Evolutionary conservation across 2,888 invertebrate species (phyloP).

Genomic region (Acronicta alni): DNA sequence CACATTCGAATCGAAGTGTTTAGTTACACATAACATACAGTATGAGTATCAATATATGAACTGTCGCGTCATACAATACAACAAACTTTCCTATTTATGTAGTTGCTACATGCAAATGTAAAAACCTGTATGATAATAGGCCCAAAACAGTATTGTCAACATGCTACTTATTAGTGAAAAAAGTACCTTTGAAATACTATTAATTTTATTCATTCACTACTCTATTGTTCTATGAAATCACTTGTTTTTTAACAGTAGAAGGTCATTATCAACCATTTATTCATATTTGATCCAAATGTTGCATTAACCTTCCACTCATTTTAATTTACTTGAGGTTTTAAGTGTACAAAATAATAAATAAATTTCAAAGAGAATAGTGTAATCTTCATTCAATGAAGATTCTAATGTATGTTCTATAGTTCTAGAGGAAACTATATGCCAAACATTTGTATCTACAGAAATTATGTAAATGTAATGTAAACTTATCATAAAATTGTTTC

Average conservation of each 20-base stretch:
- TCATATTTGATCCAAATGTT: constrained; percentile 1
- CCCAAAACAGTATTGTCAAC: background rate
- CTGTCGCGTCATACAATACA: constrained; percentile 19
- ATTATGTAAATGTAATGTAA: background rate
- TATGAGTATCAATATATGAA: constrained; percentile 10
- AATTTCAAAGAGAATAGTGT: no score
- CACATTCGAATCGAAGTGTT: constrained; percentile 26
- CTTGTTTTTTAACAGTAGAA: constrained; percentile 2
- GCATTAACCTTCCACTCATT: constrained; percentile 19
- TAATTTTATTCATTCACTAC: background rate
- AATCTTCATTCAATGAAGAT: no score
- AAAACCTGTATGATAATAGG: constrained; percentile 10
- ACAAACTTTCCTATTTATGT: constrained; percentile 4
- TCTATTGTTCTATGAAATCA: constrained; percentile 1
- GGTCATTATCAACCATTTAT: constrained; percentile 24
- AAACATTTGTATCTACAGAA: background rate
- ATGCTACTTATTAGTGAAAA: background rate
- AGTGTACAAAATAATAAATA: no score
- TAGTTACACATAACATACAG: constrained; percentile 12
- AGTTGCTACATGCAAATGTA: constrained; percentile 7
- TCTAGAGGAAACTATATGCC: background rate
- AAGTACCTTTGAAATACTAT: constrained; percentile 1
- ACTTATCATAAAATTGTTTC: constrained; percentile 1
- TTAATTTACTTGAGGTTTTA: constrained; percentile 10
- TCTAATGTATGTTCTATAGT: no score